Conservation (phyloP, 2,797 vertebrate species). For the Babyrousa celebensis region DNA sequence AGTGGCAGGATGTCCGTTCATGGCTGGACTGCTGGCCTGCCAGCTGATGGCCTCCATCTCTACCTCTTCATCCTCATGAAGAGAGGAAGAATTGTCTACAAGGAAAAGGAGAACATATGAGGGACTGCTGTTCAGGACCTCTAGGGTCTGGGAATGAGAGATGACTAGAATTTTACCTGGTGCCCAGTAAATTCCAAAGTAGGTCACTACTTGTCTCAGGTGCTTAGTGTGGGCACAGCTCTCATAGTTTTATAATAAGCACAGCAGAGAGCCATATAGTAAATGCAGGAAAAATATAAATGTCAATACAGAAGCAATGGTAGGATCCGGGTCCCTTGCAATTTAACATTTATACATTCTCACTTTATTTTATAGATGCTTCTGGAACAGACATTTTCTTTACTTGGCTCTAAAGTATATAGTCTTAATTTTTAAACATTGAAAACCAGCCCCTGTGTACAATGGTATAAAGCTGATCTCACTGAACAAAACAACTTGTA, state of each 20-base stretch:
- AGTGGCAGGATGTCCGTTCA: constrained; percentile 91
- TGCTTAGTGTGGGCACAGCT: neutral
- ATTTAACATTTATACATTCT: neutral
- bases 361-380: constrained; percentile 26
- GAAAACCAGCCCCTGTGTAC: constrained; percentile 51
- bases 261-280: neutral
- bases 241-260: neutral
- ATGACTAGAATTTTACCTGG: constrained; percentile 16
- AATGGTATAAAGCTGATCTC: constrained; percentile 49
- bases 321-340: neutral
- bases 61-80: constrained; percentile 95
- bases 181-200: neutral
- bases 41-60: constrained; percentile 93
- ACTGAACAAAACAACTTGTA: constrained; percentile 32
- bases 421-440: constrained; percentile 54
- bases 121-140: constrained; percentile 27
- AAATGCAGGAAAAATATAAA: neutral
- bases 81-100: constrained; percentile 93
- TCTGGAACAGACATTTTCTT: constrained; percentile 12
- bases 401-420: neutral
- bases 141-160: neutral
- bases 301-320: neutral
- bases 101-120: constrained; percentile 81
- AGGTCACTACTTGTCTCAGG: neutral
- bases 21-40: constrained; percentile 89